Base-by-base conservation (phyloP, 2,113 vertebrate genomes). In the Amphiprion ocellaris region DNA sequence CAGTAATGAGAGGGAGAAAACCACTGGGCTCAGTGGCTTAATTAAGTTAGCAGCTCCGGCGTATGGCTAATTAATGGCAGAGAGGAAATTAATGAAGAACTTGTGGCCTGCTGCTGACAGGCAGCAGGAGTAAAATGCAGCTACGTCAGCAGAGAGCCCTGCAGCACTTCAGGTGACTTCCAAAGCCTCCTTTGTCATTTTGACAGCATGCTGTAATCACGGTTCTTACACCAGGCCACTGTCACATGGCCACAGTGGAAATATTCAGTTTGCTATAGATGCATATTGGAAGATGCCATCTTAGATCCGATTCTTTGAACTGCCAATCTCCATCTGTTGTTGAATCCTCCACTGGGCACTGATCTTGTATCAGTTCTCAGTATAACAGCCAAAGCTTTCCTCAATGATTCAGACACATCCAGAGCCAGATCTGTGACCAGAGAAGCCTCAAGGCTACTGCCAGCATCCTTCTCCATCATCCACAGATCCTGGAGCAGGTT, bases 21-120 rank as follows among this genome's bases (percentile, higher is more conserved):
- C 59, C 72, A 12, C 47, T 68, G 78, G 81, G 81, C 90, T 88
- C 89, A 52, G 79, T 8, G 62, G 92, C 81, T 83, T 92, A 87
- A 93, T 93, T 92, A 94, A 90, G 85, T 75, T 75, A 74, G 67
- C 54, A 74, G 86, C 91, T 90, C 75, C 62, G 26, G 82, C 26
- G 78, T 84, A 73, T 69, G 73, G 83, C 83, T 91, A 90, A 94
- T 95, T 93, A 93, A 94, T 91, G 85, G 81, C 52, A 78, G 68
- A 78, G 74, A 79, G 82, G 67, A 91, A 90, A 92, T 89, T 82
- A 90, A 92, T 88, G 86, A 86, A 88, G 84, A 90, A 82, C 82
- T 83, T 62, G 87, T 68, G 67, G 87, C 73, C 55, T 75, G 70
- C 82, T 64, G 68, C 90, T 90, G 89, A 92, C 87, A 85, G 83